Percentiles rank a stretch among this genome's conserved stretches.
These are phyloP conservation scores for Deroptyus accipitrinus DNA, from an alignment of 2,113 vertebrate species.

Conservation along the genomic window DNA sequence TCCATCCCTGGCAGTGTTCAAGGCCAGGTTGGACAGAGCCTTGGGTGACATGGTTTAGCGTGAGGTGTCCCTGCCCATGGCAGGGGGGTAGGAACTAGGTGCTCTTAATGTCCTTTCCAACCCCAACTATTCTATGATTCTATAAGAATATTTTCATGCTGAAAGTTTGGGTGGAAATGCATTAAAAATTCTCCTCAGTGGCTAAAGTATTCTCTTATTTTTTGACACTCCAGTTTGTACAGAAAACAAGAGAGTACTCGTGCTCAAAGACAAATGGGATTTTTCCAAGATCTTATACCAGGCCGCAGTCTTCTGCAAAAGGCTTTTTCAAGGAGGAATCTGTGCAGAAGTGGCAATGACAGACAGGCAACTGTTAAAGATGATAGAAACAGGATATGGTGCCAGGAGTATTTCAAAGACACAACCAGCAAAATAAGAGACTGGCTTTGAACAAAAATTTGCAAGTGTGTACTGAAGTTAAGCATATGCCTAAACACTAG, in stretches of 20 bases:
- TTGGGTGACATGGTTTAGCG: no score
- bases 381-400: background rate
- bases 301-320: background rate
- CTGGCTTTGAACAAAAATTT: background rate
- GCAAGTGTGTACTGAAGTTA: background rate
- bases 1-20: no score
- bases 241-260: accelerated
- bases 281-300: background rate
- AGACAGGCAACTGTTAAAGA: constrained; percentile 1
- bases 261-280: background rate
- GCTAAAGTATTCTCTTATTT: background rate
- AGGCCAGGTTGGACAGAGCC: no score
- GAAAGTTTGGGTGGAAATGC: background rate
- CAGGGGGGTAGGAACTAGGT: no score
- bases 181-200: background rate
- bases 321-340: background rate
- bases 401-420: constrained; percentile 7
- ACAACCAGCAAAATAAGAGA: background rate
- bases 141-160: background rate
- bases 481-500: background rate
- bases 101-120: no score
- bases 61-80: no score
- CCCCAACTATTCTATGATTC: no score
- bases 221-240: background rate
- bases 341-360: background rate